Evolutionary conservation across 2,797 vertebrate genomes (phyloP).

Genomic region (Esox lucius): DNA sequence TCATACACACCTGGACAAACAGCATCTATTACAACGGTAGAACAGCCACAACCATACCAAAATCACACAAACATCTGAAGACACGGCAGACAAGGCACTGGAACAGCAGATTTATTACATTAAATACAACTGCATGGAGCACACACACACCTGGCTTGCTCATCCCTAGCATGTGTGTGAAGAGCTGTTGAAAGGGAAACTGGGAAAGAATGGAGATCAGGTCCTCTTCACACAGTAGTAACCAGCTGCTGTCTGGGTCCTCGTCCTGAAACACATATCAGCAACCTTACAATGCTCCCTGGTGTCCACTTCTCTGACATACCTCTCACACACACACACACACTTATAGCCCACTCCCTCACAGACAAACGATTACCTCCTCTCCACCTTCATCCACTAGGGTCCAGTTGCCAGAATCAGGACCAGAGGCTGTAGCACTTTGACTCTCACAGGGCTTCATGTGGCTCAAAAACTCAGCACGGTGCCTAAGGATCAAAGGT

Average conservation of each 20-base stretch:
- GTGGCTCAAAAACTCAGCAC: conserved; percentile 87
- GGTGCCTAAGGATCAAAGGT: conserved; percentile 76
- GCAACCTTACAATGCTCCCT: neutral
- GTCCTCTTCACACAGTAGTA: conserved; percentile 92
- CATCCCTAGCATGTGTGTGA: conserved; percentile 92
- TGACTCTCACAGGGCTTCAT: conserved; percentile 88
- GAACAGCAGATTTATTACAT: neutral
- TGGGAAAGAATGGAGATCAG: conserved; percentile 88
- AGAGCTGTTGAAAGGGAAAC: conserved; percentile 95
- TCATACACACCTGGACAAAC: conserved; percentile 81
- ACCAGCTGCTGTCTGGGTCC: conserved; percentile 93
- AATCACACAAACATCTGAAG: neutral
- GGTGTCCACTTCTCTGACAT: neutral
- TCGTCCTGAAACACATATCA: conserved; percentile 81
- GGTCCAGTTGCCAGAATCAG: conserved; percentile 91
- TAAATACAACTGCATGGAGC: neutral
- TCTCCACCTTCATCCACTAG: conserved; percentile 97
- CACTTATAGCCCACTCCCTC: neutral
- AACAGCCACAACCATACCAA: neutral
- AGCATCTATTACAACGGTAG: neutral
- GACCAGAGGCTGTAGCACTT: conserved; percentile 75
- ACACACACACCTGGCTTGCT: conserved; percentile 78
- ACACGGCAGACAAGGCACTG: neutral
- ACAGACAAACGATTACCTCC: conserved; percentile 76
- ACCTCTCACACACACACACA: neutral